Base-by-base conservation (phyloP, 2,888 invertebrate genomes). In the Epinotia bilunana region DNA sequence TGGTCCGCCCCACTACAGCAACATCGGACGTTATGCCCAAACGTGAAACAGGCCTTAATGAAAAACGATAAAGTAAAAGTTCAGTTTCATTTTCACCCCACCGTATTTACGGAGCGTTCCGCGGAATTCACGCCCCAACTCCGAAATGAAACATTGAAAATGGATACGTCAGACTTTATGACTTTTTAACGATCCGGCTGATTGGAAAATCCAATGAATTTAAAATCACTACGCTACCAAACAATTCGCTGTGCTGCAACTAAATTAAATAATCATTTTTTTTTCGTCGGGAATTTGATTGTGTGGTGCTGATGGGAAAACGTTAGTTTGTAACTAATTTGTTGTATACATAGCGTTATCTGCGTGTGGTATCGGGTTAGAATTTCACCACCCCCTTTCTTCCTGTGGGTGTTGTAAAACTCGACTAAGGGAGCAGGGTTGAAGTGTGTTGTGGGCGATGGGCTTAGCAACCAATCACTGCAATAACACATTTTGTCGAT, bases 161-260 rank as follows among this genome's bases (percentile, higher is more conserved):
- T 43, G 62, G 33, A 69, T 69, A 58, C 67, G 71, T 57, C 13
- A 61, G 33, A 46, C 55, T 73, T 69, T 74, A 74, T 63, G 63
- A 63, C 73, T 74, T 69, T 69, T 74, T 74, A 74, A 74, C 73
- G 73, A 74, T 46, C 63, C 7, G 7, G 62, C 63, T 74, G 73
- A 74, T 74, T 74, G 73, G 73, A 69, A 63, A 68, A 69, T n/a
- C 46, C 73, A 73, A 73, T 74, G 73, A 74, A 74, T 74, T 74
- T 69, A 46, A 69, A 74, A 69, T 74, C 57, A 62, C 55, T 16
- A 20, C 46, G 49, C 28, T n/a, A 23, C 73, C 5, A 43, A 58
- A 33, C 57, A 58, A 57, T 57, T 46, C 55, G 46, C 57, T 57
- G 28, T 46, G 23, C 68, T 74, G 33, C 49, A 43, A 33, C 43